Percentiles rank a stretch among this genome's conserved stretches.
Evolutionary conservation across 2,888 invertebrate species (phyloP).

Genomic region (Julus scandinavius): DNA sequence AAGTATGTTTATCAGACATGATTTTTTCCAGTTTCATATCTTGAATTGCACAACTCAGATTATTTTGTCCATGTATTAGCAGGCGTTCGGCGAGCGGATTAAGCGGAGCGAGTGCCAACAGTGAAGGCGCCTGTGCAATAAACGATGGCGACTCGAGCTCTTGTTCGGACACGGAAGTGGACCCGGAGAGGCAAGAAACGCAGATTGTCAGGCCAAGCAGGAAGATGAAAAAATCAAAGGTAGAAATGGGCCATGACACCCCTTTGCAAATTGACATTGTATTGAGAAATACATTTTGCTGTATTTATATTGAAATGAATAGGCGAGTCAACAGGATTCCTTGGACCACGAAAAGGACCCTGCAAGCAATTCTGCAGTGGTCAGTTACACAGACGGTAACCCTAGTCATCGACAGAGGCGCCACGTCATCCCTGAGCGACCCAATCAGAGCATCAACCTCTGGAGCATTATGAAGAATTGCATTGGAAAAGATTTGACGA

Average conservation of each 20-base stretch:
- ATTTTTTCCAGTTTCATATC: no score
- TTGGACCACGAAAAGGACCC: slow-evolving; percentile 48
- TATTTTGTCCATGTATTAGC: slow-evolving; percentile 11
- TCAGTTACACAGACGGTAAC: not conserved
- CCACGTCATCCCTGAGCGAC: slow-evolving; percentile 87
- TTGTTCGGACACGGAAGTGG: slow-evolving; percentile 56
- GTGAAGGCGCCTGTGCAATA: slow-evolving; percentile 59
- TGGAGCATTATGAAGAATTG: slow-evolving; percentile 99
- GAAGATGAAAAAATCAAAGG: slow-evolving; percentile 56
- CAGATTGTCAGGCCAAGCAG: slow-evolving; percentile 57
- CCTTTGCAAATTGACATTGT: not conserved
- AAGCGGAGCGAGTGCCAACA: slow-evolving; percentile 59
- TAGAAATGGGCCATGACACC: not conserved
- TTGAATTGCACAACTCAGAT: not conserved
- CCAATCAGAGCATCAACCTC: slow-evolving; percentile 92
- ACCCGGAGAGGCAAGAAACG: slow-evolving; percentile 58
- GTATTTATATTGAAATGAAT: not conserved
- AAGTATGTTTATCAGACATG: not conserved
- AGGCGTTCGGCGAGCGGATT: slow-evolving; percentile 61
- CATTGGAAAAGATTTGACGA: slow-evolving; percentile 98
- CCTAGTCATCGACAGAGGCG: slow-evolving; percentile 73
- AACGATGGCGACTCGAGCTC: slow-evolving; percentile 58
- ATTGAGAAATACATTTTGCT: not conserved
- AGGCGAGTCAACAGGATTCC: slow-evolving; percentile 44
- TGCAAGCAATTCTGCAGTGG: not conserved